phyloP scores from a whole-genome alignment of 2,797 vertebrate species.

The Halcyon smyrnensis region DNA sequence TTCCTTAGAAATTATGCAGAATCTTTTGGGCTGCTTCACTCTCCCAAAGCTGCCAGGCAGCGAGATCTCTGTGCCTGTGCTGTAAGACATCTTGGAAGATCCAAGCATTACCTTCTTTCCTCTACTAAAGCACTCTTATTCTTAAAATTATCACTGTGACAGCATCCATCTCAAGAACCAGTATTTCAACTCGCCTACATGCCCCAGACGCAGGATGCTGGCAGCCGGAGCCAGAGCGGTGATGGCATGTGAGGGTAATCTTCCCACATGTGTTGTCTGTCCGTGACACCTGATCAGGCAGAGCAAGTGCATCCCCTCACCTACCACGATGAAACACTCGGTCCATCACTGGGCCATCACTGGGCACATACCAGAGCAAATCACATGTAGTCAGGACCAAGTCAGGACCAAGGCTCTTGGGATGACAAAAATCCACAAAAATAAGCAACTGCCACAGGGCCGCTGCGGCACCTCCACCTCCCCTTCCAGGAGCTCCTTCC shows the following conservation, averaged over 20 bases:
- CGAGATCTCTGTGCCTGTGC: background rate
- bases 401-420: background rate
- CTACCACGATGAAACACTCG: too few species aligned
- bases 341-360: too few species aligned
- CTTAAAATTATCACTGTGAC: background rate
- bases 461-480: background rate
- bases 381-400: too few species aligned
- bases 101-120: background rate
- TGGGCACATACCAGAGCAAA: background rate
- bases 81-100: background rate
- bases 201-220: background rate
- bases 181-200: background rate
- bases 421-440: background rate
- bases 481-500: background rate
- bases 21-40: background rate
- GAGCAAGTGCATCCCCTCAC: background rate
- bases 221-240: background rate
- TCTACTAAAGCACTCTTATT: background rate
- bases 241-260: fast-evolving
- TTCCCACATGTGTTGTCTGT: fast-evolving
- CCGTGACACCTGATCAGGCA: too few species aligned
- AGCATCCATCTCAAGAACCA: background rate
- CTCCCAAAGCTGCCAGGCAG: too few species aligned
- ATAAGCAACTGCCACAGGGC: background rate
- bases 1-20: background rate